phyloP scores from a whole-genome alignment of 2,888 invertebrate genomes.

The Myopa testacea region DNA sequence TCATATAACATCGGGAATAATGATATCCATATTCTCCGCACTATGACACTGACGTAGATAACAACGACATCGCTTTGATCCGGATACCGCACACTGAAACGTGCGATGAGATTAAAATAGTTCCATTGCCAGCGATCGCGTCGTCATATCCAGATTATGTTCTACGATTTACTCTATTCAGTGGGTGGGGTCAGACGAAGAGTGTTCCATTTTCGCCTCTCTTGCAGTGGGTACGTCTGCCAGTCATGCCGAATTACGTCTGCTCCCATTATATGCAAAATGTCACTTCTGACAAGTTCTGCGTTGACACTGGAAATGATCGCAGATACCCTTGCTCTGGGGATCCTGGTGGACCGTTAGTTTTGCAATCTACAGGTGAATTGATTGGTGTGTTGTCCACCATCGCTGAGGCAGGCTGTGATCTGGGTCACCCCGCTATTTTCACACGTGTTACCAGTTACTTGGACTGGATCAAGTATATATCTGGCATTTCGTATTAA shows the following conservation, averaged over 20 bases:
- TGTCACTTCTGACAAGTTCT: not conserved
- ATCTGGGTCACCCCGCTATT: constrained; percentile 50
- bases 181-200: not conserved
- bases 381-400: constrained; percentile 58
- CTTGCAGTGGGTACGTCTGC: not conserved
- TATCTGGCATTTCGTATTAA: constrained; percentile 41
- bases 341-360: constrained; percentile 63
- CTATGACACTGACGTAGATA: not conserved
- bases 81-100: not conserved
- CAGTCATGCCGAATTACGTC: not conserved
- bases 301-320: not conserved
- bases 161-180: not conserved
- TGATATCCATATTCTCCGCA: not conserved
- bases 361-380: constrained; percentile 29
- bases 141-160: not conserved
- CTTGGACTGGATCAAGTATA: constrained; percentile 55
- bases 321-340: constrained; percentile 57
- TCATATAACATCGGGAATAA: not conserved
- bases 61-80: not conserved
- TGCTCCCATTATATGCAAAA: too few relatives aligned
- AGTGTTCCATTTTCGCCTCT: not conserved
- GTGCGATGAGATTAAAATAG: not conserved
- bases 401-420: constrained; percentile 50
- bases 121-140: not conserved
- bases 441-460: constrained; percentile 55